These are phyloP conservation scores for Eremobia ochroleuca DNA, from an alignment of 2,888 invertebrate species.

Conservation along the genomic window DNA sequence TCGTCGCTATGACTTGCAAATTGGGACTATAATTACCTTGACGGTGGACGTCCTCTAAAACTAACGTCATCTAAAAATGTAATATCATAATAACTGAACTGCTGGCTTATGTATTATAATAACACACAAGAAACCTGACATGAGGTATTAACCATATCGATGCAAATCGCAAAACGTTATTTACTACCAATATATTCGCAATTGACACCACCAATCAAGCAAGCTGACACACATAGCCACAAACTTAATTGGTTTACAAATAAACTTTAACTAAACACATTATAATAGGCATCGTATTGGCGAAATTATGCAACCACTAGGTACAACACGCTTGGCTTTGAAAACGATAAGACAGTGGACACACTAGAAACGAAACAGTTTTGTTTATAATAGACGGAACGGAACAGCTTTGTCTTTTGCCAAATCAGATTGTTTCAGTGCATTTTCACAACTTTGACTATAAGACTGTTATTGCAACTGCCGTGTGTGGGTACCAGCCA, in stretches of 20 bases:
- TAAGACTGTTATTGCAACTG: not conserved
- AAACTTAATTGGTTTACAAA: conserved; percentile 67
- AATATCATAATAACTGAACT: not conserved
- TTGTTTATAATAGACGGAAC: not conserved
- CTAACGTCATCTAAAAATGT: not conserved
- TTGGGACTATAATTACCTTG: not conserved
- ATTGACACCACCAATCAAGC: conserved; percentile 60
- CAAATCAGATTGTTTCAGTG: not conserved
- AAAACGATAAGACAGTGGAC: not conserved
- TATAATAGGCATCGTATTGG: conserved; percentile 30
- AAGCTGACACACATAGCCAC: conserved; percentile 66
- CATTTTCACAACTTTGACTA: not conserved
- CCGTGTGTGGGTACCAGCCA: not conserved
- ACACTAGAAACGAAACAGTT: not conserved
- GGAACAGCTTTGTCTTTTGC: not conserved
- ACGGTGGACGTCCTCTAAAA: not conserved
- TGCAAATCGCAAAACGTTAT: conserved; percentile 40
- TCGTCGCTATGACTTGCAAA: not conserved
- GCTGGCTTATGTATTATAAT: not conserved
- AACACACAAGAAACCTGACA: conserved; percentile 18
- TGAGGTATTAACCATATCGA: conserved; percentile 13
- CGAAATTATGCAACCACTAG: conserved; percentile 48
- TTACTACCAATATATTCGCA: conserved; percentile 56
- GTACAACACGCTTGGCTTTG: conserved; percentile 30
- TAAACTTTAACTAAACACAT: conserved; percentile 64